Evolutionary conservation across 2,888 invertebrate genomes (phyloP), one percentile per base, ranked within the genome.

Genomic region (Yponomeuta malinellus): DNA sequence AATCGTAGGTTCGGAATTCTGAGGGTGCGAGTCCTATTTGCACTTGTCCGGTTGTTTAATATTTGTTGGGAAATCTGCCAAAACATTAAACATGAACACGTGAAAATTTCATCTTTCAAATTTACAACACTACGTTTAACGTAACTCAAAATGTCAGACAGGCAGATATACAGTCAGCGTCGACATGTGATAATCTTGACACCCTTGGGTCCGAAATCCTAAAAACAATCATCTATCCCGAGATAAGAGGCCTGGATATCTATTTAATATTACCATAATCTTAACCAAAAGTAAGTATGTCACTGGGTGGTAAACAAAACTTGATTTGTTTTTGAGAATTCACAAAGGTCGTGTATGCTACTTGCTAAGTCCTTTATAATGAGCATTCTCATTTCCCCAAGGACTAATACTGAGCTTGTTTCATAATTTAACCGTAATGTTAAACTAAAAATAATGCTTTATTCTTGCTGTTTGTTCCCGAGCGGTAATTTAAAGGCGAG

Each of bases 401-500:
- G 52, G 52, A 59, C 52, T 59, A 15, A 59, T 59, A 59, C 52
- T 15, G 52, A 59, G 43, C 43, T 43, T 43, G 43, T 29, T 65
- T 29, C 29, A 65, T 65, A 12, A 29, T 33, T 65, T 33, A 33
- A 33, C 29, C 31, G 65, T 65, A 83, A 87, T 59, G 52, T 59
- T 15, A 59, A 59, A 59, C 52, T 59, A 59, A 59, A 43, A 85
- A 84, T 78, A 82, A 86, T 86, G 84, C 83, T 87, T 87, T 81
- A 83, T 87, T 89, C 86, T 86, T 82, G 84, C 79, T 80, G 84
- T 85, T 84, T 86, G 85, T 87, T 83, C 81, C 82, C 79, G 74
- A 75, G 81, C 77, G 76, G 80, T 81, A 83, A 86, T 85, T 82
- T 84, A 83, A 78, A 78, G 76, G 78, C 73, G 52, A 15, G 77